Percentiles rank a stretch among this genome's conserved stretches.
phyloP scores from a whole-genome alignment of 2,888 invertebrate species.

The Choristoneura rosaceana region DNA sequence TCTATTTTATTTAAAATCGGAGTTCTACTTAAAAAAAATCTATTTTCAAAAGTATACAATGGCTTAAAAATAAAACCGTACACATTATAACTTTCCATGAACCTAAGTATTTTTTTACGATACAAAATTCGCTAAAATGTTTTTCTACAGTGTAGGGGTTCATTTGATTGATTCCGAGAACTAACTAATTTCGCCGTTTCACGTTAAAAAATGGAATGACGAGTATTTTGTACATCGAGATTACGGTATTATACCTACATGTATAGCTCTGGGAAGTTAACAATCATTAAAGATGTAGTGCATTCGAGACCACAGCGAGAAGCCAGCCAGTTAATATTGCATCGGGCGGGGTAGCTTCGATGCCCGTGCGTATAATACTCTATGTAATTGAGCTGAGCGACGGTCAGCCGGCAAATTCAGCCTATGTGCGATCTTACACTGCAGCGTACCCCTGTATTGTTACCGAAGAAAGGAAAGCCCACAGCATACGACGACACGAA shows the following conservation, averaged over 20 bases:
- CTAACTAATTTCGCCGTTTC: too few species aligned
- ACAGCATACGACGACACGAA: conserved; percentile 17
- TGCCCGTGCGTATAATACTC: conserved; percentile 43
- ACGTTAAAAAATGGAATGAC: too few species aligned
- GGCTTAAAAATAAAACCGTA: too few species aligned
- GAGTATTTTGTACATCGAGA: not conserved
- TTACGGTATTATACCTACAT: not conserved
- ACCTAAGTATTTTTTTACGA: too few species aligned
- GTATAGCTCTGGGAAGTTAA: conserved; percentile 6
- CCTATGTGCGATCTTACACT: conserved; percentile 37
- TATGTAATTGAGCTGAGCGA: conserved; percentile 18
- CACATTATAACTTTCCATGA: too few species aligned
- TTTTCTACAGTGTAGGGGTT: too few species aligned
- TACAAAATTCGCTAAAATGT: too few species aligned
- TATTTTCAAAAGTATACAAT: too few species aligned
- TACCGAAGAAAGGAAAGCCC: conserved; percentile 32
- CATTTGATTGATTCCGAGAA: too few species aligned
- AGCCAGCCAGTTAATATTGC: conserved; percentile 50
- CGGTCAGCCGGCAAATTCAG: conserved; percentile 19
- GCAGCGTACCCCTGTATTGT: conserved; percentile 29
- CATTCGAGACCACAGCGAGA: conserved; percentile 38
- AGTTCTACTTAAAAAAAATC: too few species aligned
- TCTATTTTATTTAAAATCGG: too few species aligned
- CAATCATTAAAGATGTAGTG: conserved; percentile 47
- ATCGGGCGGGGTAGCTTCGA: conserved; percentile 34